A percentile compares a stretch with the other conserved stretches of the same genome.
These are phyloP conservation scores for Lacanobia wlatinum DNA, from an alignment of 2,888 invertebrate genomes.

Conservation along the genomic window DNA sequence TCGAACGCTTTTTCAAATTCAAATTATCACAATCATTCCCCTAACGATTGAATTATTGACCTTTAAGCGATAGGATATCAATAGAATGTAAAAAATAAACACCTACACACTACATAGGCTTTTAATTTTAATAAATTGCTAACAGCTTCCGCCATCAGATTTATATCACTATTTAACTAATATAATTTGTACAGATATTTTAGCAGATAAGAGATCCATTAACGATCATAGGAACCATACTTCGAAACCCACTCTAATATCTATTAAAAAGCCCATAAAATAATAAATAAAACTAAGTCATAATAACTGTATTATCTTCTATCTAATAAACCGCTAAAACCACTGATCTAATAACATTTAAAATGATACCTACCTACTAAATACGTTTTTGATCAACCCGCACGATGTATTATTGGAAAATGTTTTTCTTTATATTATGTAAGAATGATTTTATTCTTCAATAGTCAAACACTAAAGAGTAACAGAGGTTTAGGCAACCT, in stretches of 20 bases:
- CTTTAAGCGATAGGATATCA: neutral
- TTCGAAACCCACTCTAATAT: constrained; percentile 42
- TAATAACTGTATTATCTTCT: neutral
- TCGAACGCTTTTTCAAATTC: too few species aligned
- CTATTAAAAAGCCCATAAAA: constrained; percentile 36
- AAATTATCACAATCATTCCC: too few species aligned
- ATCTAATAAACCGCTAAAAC: neutral
- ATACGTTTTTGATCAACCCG: neutral
- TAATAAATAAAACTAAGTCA: constrained; percentile 18
- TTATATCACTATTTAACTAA: constrained; percentile 36
- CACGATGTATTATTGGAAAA: neutral
- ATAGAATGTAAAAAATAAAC: constrained; percentile 34
- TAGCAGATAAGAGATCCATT: constrained; percentile 43
- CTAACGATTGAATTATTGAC: neutral
- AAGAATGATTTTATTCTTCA: neutral
- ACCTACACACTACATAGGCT: constrained; percentile 27
- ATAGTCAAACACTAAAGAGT: too few species aligned
- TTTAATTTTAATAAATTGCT: constrained; percentile 34
- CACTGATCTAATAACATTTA: neutral
- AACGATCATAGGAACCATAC: constrained; percentile 18
- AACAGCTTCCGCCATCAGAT: constrained; percentile 47
- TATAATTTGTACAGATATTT: constrained; percentile 50
- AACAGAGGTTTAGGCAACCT: too few species aligned
- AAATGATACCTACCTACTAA: too few species aligned
- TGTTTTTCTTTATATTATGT: neutral